A percentile compares a stretch with the other conserved stretches of the same genome.
Conservation (phyloP, 2,888 invertebrate genomes). For the Coremacera marginata region DNA sequence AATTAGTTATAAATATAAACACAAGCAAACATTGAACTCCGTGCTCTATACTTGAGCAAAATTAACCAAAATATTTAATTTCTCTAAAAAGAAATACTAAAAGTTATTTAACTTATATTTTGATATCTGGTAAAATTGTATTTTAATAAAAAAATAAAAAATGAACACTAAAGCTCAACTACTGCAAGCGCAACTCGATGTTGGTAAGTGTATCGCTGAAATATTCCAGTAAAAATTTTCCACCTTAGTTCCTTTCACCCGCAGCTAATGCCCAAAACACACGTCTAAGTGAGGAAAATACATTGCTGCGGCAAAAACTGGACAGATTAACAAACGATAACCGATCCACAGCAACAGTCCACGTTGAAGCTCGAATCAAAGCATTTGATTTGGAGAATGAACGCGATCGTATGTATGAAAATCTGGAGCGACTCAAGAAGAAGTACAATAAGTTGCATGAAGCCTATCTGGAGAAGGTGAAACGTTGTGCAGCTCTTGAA, state of each 20-base stretch:
- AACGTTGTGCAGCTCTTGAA: conserved; percentile 61
- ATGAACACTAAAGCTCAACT: conserved; percentile 40
- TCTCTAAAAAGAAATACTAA: too few relatives aligned
- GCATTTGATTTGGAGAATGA: conserved; percentile 60
- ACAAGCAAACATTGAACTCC: not conserved
- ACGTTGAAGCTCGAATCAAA: conserved; percentile 59
- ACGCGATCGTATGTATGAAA: conserved; percentile 59
- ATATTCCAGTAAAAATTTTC: not conserved
- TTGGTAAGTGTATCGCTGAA: conserved; percentile 49
- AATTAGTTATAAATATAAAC: not conserved
- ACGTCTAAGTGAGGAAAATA: conserved; percentile 60
- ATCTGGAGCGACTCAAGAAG: conserved; percentile 59
- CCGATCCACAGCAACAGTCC: conserved; percentile 52
- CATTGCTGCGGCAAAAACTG: conserved; percentile 56
- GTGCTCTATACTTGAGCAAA: too few relatives aligned
- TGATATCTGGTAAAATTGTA: too few relatives aligned
- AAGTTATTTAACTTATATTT: too few relatives aligned
- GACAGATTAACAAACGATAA: conserved; percentile 52
- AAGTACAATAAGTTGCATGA: conserved; percentile 63
- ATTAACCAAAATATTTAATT: too few relatives aligned
- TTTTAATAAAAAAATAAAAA: too few relatives aligned
- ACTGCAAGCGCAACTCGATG: conserved; percentile 55
- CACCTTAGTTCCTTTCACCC: not conserved
- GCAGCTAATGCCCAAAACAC: conserved; percentile 58
- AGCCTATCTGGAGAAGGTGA: conserved; percentile 61